phyloP scores from a whole-genome alignment of 2,888 invertebrate genomes.

The Cheiracanthium punctorium region DNA sequence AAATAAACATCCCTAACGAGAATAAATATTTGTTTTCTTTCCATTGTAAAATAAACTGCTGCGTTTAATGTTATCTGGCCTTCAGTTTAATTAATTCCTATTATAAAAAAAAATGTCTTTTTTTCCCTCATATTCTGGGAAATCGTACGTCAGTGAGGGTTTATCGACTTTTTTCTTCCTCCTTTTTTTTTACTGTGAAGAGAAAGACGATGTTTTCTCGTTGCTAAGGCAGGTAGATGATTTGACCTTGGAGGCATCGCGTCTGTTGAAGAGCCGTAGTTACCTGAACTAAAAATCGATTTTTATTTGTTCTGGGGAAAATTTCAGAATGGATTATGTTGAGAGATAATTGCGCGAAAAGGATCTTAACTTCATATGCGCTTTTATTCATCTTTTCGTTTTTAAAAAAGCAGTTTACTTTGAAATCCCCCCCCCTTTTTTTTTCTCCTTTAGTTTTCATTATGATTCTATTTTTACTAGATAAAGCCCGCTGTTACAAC shows the following conservation, averaged over 20 bases:
- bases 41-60: too few species aligned
- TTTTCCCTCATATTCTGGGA: too few species aligned
- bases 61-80: too few species aligned
- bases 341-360: constrained; percentile 8
- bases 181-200: neutral
- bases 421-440: neutral
- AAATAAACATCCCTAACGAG: too few species aligned
- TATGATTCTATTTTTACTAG: neutral
- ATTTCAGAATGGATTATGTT: constrained; percentile 30
- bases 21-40: too few species aligned
- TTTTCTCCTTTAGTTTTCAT: neutral
- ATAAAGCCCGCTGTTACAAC: too few species aligned
- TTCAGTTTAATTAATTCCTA: too few species aligned
- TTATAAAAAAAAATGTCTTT: too few species aligned
- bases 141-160: neutral
- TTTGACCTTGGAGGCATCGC: constrained; percentile 46
- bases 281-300: constrained; percentile 6
- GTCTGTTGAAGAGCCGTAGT: constrained; percentile 7
- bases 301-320: constrained; percentile 2
- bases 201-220: constrained; percentile 31
- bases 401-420: neutral
- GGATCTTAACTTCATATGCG: neutral
- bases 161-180: neutral
- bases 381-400: neutral
- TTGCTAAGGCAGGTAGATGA: constrained; percentile 62